A percentile compares a stretch with the other conserved stretches of the same genome.
Evolutionary conservation across 2,888 invertebrate species (phyloP).

Genomic region (Eupeodes luniger): DNA sequence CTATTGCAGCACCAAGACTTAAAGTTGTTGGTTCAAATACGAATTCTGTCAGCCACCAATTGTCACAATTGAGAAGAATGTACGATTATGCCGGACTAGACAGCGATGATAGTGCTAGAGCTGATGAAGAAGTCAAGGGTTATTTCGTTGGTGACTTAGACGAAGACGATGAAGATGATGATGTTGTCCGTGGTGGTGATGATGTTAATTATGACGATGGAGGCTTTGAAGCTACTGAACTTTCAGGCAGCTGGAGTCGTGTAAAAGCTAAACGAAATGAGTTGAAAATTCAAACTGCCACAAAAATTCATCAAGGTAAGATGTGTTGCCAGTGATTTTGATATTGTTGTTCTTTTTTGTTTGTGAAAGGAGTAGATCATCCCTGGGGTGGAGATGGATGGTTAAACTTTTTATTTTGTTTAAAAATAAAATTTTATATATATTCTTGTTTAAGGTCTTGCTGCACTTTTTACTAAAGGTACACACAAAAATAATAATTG

Average conservation of each 20-base stretch:
- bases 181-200: not conserved
- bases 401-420: not conserved
- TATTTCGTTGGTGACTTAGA: slow-evolving; percentile 84
- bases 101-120: slow-evolving; percentile 85
- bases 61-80: slow-evolving; percentile 81
- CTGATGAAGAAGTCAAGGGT: slow-evolving; percentile 87
- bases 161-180: slow-evolving; percentile 80
- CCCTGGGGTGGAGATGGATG: slow-evolving; percentile 60
- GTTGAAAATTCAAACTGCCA: slow-evolving; percentile 80
- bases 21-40: slow-evolving; percentile 82
- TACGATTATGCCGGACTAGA: slow-evolving; percentile 83
- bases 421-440: not conserved
- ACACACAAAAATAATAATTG: slow-evolving; percentile 29
- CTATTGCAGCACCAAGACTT: slow-evolving; percentile 81
- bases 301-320: slow-evolving; percentile 76
- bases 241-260: slow-evolving; percentile 86
- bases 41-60: slow-evolving; percentile 82
- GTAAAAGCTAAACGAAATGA: slow-evolving; percentile 85
- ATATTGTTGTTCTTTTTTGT: not conserved
- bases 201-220: slow-evolving; percentile 79
- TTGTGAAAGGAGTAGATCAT: slow-evolving; percentile 68
- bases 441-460: not conserved
- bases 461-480: slow-evolving; percentile 32
- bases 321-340: not conserved
- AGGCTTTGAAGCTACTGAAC: slow-evolving; percentile 80